Percentiles rank a stretch among this genome's conserved stretches.
Evolutionary conservation across 2,113 vertebrate genomes (phyloP).

Genomic region (Chamaea fasciata): DNA sequence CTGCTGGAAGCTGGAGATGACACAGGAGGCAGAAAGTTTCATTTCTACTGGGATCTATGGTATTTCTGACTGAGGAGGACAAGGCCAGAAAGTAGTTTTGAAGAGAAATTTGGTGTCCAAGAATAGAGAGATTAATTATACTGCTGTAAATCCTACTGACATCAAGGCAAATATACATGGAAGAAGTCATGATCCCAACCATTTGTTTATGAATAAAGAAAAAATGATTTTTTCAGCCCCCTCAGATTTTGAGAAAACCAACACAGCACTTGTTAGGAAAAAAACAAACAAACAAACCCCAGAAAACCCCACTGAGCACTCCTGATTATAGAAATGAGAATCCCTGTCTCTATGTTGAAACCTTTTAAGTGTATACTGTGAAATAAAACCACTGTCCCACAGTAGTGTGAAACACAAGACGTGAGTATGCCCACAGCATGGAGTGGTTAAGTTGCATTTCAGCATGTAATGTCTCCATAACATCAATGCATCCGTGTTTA

Average conservation of each 20-base stretch:
- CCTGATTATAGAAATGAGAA: not conserved
- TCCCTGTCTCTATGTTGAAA: not conserved
- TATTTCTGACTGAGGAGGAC: not conserved
- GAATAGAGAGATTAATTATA: slow-evolving; percentile 6
- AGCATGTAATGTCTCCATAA: not conserved
- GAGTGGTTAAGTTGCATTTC: not conserved
- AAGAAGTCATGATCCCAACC: slow-evolving; percentile 6
- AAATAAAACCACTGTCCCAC: not conserved
- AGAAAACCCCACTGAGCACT: not conserved
- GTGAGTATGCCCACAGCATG: not conserved
- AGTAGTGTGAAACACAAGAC: not conserved
- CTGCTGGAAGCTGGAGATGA: not conserved
- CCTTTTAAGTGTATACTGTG: not conserved
- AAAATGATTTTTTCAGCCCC: not conserved
- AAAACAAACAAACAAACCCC: not conserved
- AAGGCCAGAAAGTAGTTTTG: not conserved
- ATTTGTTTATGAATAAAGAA: not conserved
- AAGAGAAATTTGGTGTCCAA: not conserved
- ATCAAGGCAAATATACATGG: not conserved
- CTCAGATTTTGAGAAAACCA: not conserved
- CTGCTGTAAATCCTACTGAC: slow-evolving; percentile 13
- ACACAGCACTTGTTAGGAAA: not conserved
- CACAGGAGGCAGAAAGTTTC: not conserved
- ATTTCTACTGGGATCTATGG: not conserved
- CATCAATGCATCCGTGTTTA: not conserved